These are phyloP conservation scores for Remorina albescens DNA, from an alignment of 2,797 vertebrate genomes.

Conservation along the genomic window DNA sequence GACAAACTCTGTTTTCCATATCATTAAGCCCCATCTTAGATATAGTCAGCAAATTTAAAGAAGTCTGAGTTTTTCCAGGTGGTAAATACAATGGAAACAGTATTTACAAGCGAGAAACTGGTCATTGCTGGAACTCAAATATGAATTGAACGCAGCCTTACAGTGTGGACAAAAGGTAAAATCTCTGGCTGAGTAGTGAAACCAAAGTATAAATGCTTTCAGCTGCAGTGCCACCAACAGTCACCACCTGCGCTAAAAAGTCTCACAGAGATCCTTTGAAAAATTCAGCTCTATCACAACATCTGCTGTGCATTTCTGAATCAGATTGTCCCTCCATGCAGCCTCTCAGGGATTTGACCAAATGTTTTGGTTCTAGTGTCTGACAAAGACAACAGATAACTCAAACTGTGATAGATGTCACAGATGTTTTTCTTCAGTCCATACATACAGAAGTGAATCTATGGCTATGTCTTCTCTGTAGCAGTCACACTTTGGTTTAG, in stretches of 20 bases:
- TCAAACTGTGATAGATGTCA: not conserved
- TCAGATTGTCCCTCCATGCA: no score
- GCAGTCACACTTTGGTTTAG: not conserved
- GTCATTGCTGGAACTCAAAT: not conserved
- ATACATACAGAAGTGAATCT: not conserved
- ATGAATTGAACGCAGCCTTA: not conserved
- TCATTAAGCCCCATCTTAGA: not conserved
- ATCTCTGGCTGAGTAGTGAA: not conserved
- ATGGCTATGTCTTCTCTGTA: not conserved
- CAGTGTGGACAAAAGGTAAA: not conserved
- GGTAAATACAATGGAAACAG: not conserved
- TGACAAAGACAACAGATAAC: not conserved
- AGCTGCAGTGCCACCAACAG: slow-evolving; percentile 2
- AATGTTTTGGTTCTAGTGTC: slow-evolving; percentile 4
- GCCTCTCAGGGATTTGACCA: not conserved
- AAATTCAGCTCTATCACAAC: not conserved
- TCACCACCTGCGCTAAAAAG: not conserved
- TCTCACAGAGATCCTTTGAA: not conserved
- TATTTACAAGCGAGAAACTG: not conserved
- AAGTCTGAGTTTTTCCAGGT: not conserved
- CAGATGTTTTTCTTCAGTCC: not conserved
- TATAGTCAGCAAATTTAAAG: not conserved
- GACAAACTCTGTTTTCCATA: not conserved
- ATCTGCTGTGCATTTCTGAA: not conserved
- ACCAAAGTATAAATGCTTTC: not conserved